Percentiles rank a stretch among this genome's conserved stretches.
These are phyloP conservation scores for Centropus unirufus DNA, from an alignment of 2,113 vertebrate species.

Conservation along the genomic window DNA sequence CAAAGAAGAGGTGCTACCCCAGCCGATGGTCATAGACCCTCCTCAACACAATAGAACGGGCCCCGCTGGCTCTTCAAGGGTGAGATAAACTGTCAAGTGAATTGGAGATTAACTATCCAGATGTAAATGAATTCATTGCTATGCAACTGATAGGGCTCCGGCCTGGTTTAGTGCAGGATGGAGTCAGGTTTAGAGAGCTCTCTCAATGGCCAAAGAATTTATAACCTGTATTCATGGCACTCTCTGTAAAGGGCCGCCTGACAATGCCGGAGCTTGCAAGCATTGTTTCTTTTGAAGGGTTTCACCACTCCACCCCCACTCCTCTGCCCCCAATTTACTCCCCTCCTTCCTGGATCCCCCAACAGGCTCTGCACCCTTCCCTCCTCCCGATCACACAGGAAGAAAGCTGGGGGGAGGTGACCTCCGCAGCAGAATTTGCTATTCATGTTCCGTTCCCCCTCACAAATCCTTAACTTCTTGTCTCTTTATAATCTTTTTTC, in stretches of 20 bases:
- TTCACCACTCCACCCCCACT: slow-evolving; percentile 35
- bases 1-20: neutral
- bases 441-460: slow-evolving; percentile 63
- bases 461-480: slow-evolving; percentile 71
- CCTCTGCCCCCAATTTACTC: slow-evolving; percentile 55
- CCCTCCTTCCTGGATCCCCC: slow-evolving; percentile 61
- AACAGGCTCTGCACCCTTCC: neutral
- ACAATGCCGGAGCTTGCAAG: slow-evolving; percentile 52
- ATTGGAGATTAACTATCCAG: slow-evolving; percentile 62
- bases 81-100: slow-evolving; percentile 62
- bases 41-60: neutral
- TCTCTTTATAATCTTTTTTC: slow-evolving; percentile 68
- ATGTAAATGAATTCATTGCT: slow-evolving; percentile 73
- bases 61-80: neutral
- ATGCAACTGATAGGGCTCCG: slow-evolving; percentile 64
- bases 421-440: slow-evolving; percentile 48
- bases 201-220: slow-evolving; percentile 72
- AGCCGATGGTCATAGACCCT: neutral
- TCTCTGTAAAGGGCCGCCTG: slow-evolving; percentile 36
- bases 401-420: slow-evolving; percentile 59
- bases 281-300: slow-evolving; percentile 65
- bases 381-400: slow-evolving; percentile 61
- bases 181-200: slow-evolving; percentile 65
- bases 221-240: slow-evolving; percentile 70
- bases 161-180: slow-evolving; percentile 53